These are phyloP conservation scores for Eupithecia exiguata DNA, from an alignment of 2,888 invertebrate species.

Conservation along the genomic window DNA sequence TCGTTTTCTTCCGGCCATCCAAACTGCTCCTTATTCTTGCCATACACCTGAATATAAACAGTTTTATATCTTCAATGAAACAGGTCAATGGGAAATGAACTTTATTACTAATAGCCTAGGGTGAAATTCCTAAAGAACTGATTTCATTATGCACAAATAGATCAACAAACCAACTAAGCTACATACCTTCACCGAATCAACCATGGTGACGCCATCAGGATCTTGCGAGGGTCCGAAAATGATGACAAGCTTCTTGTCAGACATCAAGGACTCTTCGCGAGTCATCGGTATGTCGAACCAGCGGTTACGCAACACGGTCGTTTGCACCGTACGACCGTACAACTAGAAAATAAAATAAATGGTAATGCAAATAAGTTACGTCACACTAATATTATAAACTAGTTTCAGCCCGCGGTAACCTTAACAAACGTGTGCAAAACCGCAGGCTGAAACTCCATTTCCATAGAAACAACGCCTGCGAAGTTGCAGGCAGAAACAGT, in stretches of 20 bases:
- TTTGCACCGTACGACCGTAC: constrained; percentile 89
- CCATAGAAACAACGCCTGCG: background rate
- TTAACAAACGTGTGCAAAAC: too few relatives aligned
- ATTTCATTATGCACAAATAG: background rate
- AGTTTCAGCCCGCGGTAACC: too few relatives aligned
- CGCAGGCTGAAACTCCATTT: too few relatives aligned
- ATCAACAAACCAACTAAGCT: background rate
- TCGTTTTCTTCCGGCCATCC: constrained; percentile 99
- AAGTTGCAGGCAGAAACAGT: background rate
- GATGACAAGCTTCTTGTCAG: constrained; percentile 94
- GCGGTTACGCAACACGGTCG: constrained; percentile 89
- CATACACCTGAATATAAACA: constrained; percentile 85
- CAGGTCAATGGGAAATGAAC: background rate
- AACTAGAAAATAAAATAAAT: constrained; percentile 67
- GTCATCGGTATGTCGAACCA: constrained; percentile 99
- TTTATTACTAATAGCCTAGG: background rate
- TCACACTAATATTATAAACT: too few relatives aligned
- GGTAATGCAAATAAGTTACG: background rate
- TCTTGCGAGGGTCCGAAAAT: constrained; percentile 94
- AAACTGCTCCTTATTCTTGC: constrained; percentile 97
- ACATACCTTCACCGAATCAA: constrained; percentile 94
- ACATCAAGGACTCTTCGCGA: constrained; percentile 95
- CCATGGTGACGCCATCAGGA: constrained; percentile 94
- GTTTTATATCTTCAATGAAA: background rate
- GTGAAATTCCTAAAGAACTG: background rate